A percentile compares a stretch with the other conserved stretches of the same genome.
Evolutionary conservation across 1,140 invertebrate species (phyloP).

Genomic region (Mya arenaria): DNA sequence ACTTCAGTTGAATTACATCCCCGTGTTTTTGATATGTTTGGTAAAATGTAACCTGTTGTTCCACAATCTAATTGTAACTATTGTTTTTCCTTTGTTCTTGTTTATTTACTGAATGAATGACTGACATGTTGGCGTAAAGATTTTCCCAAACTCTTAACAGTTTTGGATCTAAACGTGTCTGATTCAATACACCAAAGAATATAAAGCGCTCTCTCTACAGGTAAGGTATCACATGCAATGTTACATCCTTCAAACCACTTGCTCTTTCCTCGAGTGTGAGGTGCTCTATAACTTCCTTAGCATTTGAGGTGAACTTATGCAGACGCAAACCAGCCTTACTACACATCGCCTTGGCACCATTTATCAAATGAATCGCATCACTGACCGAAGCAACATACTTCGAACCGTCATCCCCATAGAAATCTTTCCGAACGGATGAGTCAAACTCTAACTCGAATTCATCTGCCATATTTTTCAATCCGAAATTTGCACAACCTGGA

Average conservation of each 20-base stretch:
- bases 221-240: conserved; percentile 31
- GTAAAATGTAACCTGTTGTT: too few species aligned
- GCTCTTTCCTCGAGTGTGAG: conserved; percentile 27
- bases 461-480: conserved; percentile 24
- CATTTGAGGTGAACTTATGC: conserved; percentile 51
- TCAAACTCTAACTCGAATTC: conserved; percentile 13
- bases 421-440: conserved; percentile 13
- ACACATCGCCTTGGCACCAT: conserved; percentile 1
- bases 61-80: too few species aligned
- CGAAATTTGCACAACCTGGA: conserved; percentile 57
- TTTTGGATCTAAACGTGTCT: conserved; percentile 36
- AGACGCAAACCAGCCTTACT: conserved; percentile 44
- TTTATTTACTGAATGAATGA: too few species aligned
- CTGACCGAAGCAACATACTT: conserved; percentile 4
- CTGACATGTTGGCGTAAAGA: too few species aligned
- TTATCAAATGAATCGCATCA: conserved; percentile 30
- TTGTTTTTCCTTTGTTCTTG: too few species aligned
- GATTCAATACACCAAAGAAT: conserved; percentile 52
- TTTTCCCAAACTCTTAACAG: too few species aligned
- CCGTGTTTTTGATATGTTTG: too few species aligned
- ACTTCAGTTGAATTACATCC: too few species aligned
- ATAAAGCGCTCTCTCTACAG: conserved; percentile 47
- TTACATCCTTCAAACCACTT: conserved; percentile 26
- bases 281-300: conserved; percentile 50
- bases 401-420: conserved; percentile 60